Percentiles rank a stretch among this genome's conserved stretches.
Evolutionary conservation across 2,888 invertebrate genomes (phyloP).

Genomic region (Trachelus troglodyta): DNA sequence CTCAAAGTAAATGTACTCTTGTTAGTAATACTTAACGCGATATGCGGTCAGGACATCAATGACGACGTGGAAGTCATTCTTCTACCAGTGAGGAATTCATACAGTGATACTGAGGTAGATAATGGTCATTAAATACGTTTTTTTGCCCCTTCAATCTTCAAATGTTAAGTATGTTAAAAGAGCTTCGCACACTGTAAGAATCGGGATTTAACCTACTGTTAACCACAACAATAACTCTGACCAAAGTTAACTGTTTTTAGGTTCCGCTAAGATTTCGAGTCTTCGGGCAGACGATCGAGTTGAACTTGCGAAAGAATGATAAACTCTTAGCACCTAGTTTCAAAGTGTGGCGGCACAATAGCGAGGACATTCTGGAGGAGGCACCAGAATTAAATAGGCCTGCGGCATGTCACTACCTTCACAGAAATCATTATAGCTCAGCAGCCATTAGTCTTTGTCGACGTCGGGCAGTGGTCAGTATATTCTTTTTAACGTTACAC

Average conservation of each 20-base stretch:
- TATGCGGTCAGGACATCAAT: slow-evolving; percentile 3
- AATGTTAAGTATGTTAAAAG: neutral
- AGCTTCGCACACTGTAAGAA: neutral
- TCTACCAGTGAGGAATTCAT: slow-evolving; percentile 40
- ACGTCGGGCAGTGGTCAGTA: slow-evolving; percentile 73
- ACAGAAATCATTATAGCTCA: slow-evolving; percentile 70
- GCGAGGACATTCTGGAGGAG: slow-evolving; percentile 55
- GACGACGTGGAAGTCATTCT: slow-evolving; percentile 43
- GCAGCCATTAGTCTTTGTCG: slow-evolving; percentile 78
- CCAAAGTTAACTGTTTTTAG: slow-evolving; percentile 32
- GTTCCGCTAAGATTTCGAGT: slow-evolving; percentile 53
- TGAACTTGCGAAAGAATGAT: slow-evolving; percentile 74
- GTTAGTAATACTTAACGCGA: slow-evolving; percentile 22
- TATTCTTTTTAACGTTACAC: slow-evolving; percentile 6
- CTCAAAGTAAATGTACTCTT: slow-evolving; percentile 28
- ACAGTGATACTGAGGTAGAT: slow-evolving; percentile 30
- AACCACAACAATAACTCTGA: slow-evolving; percentile 10
- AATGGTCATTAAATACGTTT: slow-evolving; percentile 16
- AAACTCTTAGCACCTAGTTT: slow-evolving; percentile 73
- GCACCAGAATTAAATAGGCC: slow-evolving; percentile 48
- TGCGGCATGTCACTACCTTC: slow-evolving; percentile 75
- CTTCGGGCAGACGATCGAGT: slow-evolving; percentile 67
- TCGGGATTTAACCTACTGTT: slow-evolving; percentile 4
- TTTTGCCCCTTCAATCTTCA: neutral
- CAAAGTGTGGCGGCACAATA: slow-evolving; percentile 70